Conservation (phyloP, 2,113 vertebrate genomes). For the Coturnix japonica region DNA sequence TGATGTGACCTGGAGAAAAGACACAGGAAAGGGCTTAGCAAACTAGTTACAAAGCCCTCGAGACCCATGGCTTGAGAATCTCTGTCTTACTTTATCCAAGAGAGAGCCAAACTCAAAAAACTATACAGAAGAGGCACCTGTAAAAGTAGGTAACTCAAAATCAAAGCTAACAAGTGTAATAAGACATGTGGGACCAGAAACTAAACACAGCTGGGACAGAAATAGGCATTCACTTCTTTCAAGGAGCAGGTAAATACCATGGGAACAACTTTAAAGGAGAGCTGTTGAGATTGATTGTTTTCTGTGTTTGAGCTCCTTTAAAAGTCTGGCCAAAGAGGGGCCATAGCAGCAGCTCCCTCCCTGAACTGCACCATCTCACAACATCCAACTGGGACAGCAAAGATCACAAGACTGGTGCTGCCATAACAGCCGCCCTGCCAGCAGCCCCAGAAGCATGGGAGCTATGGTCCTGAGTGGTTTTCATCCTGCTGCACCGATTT, state of each 20-base stretch:
- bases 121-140: background rate
- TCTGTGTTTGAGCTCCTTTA: background rate
- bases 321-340: background rate
- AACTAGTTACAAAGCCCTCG: background rate
- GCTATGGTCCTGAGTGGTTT: no score
- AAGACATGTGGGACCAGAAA: background rate
- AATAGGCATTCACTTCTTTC: background rate
- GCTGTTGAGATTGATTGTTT: background rate
- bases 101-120: background rate
- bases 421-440: background rate
- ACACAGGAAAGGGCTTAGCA: no score
- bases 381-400: background rate
- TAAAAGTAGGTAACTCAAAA: background rate
- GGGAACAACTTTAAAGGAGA: background rate
- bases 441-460: background rate
- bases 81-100: background rate
- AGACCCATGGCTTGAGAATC: accelerated
- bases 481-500: background rate
- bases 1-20: background rate
- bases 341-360: background rate
- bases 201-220: background rate
- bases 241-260: background rate
- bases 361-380: no score
- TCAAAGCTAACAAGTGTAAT: background rate
- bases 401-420: background rate